Base-by-base conservation (phyloP, 2,797 vertebrate genomes). In the Amblyraja radiata region DNA sequence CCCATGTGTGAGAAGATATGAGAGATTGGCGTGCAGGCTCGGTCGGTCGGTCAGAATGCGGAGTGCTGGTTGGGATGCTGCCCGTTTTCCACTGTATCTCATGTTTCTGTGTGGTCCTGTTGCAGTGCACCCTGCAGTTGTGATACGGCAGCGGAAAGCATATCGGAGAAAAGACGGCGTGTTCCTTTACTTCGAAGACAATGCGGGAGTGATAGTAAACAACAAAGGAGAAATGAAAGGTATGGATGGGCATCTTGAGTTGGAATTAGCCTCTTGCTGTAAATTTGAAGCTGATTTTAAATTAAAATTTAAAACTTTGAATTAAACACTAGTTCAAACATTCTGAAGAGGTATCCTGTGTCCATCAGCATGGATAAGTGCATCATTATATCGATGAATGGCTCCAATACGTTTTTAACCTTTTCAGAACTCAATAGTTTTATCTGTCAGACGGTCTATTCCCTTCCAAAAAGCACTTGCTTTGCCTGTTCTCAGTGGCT, bases 191-290 rank as follows among this genome's bases (percentile, higher is more conserved):
- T 99, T 99, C 93, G 99, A 99, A 96, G 99, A 99, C 95, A 99
- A 99, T 0, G 98, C 98, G 0, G 99, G 98, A 2, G 99, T 99
- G 95, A 99, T 99, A 95, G 98, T 99, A 18, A 99, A 99, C 93
- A 98, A 98, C 94, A 99, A 99, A 96, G 98, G 99, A 9, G 98
- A 99, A 93, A 99, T 99, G 99, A 99, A 99, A 98, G 98, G 98
- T 98, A 94, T 0, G 96, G 74, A 0, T 94, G 13, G 46, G 5
- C 46, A 54, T 6, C 28, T 25, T 61, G 81, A n/a, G 58, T 61
- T 84, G 25, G 58, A 84, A 61, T 61, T 84, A 11, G 23, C 58
- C 2, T 25, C 13, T 61, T 84, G 23, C 9, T 11, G 25, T 28
- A 84, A 61, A 84, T 61, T 61, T 84, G 81, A n/a, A 84, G 46